phyloP scores from a whole-genome alignment of 2,797 vertebrate species.

The Schizothorax lantsangensis region DNA sequence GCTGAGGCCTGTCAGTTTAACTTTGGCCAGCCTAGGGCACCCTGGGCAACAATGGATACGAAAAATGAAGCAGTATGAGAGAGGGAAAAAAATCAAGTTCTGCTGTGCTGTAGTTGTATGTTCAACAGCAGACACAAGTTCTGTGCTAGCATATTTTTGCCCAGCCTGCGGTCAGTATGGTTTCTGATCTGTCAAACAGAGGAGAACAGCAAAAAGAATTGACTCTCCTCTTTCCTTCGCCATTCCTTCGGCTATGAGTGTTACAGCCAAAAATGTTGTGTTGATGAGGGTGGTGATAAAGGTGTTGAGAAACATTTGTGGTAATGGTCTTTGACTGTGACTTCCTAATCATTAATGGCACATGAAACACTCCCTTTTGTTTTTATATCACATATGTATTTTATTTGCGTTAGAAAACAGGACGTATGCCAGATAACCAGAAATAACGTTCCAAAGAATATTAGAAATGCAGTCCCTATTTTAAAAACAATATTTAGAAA shows the following conservation, averaged over 20 bases:
- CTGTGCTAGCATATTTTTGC: conserved; percentile 80
- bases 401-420: conserved; percentile 11
- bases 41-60: conserved; percentile 43
- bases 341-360: conserved; percentile 47
- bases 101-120: conserved; percentile 73
- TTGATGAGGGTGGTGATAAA: conserved; percentile 17
- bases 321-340: conserved; percentile 53
- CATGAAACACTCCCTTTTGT: conserved; percentile 38
- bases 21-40: conserved; percentile 59
- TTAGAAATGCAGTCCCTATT: conserved; percentile 53
- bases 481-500: conserved; percentile 55
- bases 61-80: conserved; percentile 55
- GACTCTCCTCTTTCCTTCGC: conserved; percentile 56
- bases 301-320: conserved; percentile 28
- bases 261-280: conserved; percentile 58
- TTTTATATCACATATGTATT: background rate
- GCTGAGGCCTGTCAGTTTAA: conserved; percentile 56
- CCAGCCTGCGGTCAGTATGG: conserved; percentile 72
- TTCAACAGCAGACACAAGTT: conserved; percentile 81
- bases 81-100: conserved; percentile 50
- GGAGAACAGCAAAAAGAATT: conserved; percentile 46
- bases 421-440: conserved; percentile 9
- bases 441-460: conserved; percentile 86
- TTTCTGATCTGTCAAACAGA: conserved; percentile 78
- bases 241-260: conserved; percentile 60